Conservation (phyloP, 2,888 invertebrate species). For the Cheilosia variabilis region DNA sequence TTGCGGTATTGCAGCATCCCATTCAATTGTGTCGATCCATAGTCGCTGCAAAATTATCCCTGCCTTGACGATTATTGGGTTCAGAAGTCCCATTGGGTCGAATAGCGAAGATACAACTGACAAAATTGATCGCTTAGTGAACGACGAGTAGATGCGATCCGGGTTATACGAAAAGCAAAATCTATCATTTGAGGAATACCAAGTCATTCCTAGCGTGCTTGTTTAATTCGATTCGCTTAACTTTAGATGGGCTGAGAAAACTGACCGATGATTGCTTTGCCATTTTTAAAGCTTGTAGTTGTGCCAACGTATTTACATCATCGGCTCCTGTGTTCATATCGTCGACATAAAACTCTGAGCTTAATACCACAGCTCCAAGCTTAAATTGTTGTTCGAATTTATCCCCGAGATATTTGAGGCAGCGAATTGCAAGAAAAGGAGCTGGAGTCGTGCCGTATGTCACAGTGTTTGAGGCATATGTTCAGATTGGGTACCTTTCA, state of each 20-base stretch:
- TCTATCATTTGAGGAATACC: not conserved
- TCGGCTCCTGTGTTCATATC: not conserved
- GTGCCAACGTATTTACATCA: not conserved
- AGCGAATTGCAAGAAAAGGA: constrained; percentile 45
- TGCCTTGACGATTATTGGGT: constrained; percentile 53
- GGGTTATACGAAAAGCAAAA: constrained; percentile 17
- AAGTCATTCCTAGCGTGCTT: constrained; percentile 32
- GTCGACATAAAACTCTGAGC: not conserved
- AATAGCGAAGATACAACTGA: constrained; percentile 45
- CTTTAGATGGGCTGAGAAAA: constrained; percentile 30
- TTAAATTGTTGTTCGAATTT: not conserved
- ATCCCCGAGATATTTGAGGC: constrained; percentile 6
- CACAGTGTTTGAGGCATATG: constrained; percentile 37
- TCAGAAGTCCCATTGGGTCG: constrained; percentile 55
- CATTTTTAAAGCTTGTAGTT: constrained; percentile 32
- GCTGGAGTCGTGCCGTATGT: constrained; percentile 54
- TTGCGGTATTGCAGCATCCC: constrained; percentile 44
- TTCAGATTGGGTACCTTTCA: constrained; percentile 1
- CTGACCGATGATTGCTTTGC: constrained; percentile 72
- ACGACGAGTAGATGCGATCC: not conserved
- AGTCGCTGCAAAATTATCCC: constrained; percentile 68
- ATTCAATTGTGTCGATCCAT: constrained; percentile 51
- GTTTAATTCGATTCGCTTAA: not conserved
- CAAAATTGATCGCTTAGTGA: constrained; percentile 10
- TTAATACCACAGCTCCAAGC: not conserved